A percentile compares a stretch with the other conserved stretches of the same genome.
Conservation (phyloP, 2,797 vertebrate genomes). For the Heterohyrax brucei region DNA sequence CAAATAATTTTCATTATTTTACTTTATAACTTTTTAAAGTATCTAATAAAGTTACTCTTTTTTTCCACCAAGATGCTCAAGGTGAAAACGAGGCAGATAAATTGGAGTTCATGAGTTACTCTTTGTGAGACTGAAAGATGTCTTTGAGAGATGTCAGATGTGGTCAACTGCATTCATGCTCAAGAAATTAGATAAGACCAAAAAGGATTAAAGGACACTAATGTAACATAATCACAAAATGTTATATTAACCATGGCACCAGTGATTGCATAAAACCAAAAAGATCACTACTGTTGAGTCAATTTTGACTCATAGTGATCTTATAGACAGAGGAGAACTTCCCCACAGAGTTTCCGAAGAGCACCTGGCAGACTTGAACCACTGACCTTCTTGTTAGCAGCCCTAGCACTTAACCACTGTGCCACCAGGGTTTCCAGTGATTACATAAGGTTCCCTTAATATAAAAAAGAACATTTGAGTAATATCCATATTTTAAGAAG, state of each 20-base stretch:
- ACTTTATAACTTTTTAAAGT: conserved; percentile 35
- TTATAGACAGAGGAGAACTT: too few species aligned
- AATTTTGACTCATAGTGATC: too few species aligned
- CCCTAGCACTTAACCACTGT: too few species aligned
- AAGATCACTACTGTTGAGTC: too few species aligned
- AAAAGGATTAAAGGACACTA: background rate
- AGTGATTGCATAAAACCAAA: background rate
- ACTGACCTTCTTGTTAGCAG: too few species aligned
- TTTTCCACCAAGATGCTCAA: background rate
- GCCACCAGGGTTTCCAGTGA: background rate
- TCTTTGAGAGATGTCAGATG: background rate
- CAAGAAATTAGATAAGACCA: background rate
- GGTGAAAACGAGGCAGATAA: background rate
- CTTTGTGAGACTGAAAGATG: background rate
- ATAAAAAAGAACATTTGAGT: background rate
- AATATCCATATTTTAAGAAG: background rate
- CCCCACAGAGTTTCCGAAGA: too few species aligned
- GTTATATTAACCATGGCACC: background rate
- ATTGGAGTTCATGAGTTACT: background rate
- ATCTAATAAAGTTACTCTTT: background rate
- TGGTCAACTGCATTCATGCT: background rate
- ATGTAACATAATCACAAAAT: background rate
- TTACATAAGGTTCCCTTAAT: background rate
- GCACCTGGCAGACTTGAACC: too few species aligned
- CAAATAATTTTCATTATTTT: conserved; percentile 39